phyloP scores from a whole-genome alignment of 1,140 invertebrate genomes.

The Atta colombica region DNA sequence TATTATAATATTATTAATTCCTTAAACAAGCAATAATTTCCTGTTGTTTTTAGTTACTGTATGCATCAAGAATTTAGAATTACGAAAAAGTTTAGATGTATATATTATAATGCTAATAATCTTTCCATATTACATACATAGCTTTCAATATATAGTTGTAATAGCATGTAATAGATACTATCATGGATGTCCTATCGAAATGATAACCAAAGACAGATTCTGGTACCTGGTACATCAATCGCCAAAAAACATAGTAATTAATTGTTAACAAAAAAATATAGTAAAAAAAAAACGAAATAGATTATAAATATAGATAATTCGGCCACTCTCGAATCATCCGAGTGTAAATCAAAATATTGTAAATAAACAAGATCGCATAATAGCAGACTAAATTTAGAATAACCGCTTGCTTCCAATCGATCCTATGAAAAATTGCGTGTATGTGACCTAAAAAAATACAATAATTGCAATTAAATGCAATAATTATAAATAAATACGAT shows the following conservation, averaged over 20 bases:
- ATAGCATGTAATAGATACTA: neutral
- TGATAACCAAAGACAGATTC: constrained; percentile 58
- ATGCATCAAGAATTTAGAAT: constrained; percentile 2
- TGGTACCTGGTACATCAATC: constrained; percentile 13
- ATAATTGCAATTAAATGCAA: neutral
- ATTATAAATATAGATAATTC: constrained; percentile 36
- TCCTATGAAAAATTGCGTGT: constrained; percentile 1
- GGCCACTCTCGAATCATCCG: neutral
- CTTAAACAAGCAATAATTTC: neutral
- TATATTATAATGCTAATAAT: constrained; percentile 1
- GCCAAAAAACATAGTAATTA: constrained; percentile 19
- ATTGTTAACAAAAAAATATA: constrained; percentile 21
- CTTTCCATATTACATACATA: neutral
- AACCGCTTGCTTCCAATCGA: neutral
- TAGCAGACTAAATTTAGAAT: neutral
- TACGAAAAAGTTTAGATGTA: neutral
- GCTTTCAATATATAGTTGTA: constrained; percentile 16
- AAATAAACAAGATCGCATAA: constrained; percentile 64
- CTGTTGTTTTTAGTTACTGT: neutral
- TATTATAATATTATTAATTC: constrained; percentile 16
- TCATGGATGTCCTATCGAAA: constrained; percentile 17
- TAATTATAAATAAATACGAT: neutral
- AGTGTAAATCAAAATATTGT: constrained; percentile 66
- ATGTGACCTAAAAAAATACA: neutral
- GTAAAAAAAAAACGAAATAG: constrained; percentile 6